phyloP scores from a whole-genome alignment of 2,888 invertebrate species.

The Patella depressa region DNA sequence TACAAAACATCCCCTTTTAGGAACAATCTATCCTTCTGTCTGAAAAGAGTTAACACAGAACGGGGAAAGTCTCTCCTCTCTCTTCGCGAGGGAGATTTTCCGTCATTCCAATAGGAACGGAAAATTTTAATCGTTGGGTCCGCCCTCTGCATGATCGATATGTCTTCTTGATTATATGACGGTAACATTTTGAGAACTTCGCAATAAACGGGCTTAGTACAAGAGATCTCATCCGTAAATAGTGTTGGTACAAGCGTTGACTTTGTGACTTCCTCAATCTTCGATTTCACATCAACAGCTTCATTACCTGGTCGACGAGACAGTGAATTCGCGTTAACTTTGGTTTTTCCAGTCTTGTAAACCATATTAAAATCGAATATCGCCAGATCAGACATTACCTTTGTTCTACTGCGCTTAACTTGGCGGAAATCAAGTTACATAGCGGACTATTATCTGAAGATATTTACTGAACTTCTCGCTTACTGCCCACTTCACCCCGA shows the following conservation, averaged over 20 bases:
- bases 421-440: constrained; percentile 19
- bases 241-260: not conserved
- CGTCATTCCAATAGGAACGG: not conserved
- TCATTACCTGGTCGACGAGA: constrained; percentile 1
- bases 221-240: not conserved
- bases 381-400: constrained; percentile 25
- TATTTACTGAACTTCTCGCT: constrained; percentile 28
- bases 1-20: constrained; percentile 21
- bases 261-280: constrained; percentile 8
- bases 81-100: not conserved
- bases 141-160: constrained; percentile 2
- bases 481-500: constrained; percentile 40
- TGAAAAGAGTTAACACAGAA: not conserved
- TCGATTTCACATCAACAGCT: not conserved
- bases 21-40: constrained; percentile 11
- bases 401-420: constrained; percentile 26
- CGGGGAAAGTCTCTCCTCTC: not conserved
- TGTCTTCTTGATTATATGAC: constrained; percentile 3
- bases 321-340: constrained; percentile 23
- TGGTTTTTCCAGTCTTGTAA: constrained; percentile 24
- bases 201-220: not conserved
- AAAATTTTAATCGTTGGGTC: not conserved
- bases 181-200: constrained; percentile 9
- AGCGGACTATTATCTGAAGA: constrained; percentile 29
- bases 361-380: constrained; percentile 18